Evolutionary conservation across 2,797 vertebrate genomes (phyloP).

Genomic region (Parotocinclus haroldoi): DNA sequence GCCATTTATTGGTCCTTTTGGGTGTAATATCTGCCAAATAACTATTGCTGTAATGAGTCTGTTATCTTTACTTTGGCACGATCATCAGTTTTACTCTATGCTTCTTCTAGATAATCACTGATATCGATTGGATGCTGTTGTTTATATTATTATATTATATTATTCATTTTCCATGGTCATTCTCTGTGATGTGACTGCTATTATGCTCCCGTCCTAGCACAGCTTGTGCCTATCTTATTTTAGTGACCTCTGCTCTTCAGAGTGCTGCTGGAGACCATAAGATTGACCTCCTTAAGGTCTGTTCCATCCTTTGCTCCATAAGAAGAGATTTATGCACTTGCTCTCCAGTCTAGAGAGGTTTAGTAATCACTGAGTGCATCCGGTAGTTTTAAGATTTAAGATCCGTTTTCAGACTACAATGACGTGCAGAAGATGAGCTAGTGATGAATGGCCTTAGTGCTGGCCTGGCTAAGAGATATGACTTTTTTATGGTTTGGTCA

Average conservation of each 20-base stretch:
- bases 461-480: neutral
- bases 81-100: too few relatives aligned
- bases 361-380: constrained; percentile 37
- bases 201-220: constrained; percentile 40
- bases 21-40: neutral
- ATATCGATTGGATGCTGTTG: too few relatives aligned
- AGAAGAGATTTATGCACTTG: constrained; percentile 41
- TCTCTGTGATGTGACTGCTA: constrained; percentile 22
- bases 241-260: constrained; percentile 55
- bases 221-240: constrained; percentile 57
- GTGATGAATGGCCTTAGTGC: too few relatives aligned
- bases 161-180: too few relatives aligned
- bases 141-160: too few relatives aligned
- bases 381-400: constrained; percentile 21
- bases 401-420: neutral
- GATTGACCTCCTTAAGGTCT: constrained; percentile 30
- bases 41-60: too few relatives aligned
- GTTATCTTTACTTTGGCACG: too few relatives aligned
- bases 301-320: constrained; percentile 29
- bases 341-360: constrained; percentile 13
- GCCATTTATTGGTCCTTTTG: neutral
- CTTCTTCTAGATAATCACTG: too few relatives aligned
- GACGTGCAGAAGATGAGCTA: neutral
- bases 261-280: constrained; percentile 34
- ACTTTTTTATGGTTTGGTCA: constrained; percentile 4